These are phyloP conservation scores for Rhinolophus ferrumequinum DNA, from an alignment of 2,113 vertebrate genomes.

Conservation along the genomic window DNA sequence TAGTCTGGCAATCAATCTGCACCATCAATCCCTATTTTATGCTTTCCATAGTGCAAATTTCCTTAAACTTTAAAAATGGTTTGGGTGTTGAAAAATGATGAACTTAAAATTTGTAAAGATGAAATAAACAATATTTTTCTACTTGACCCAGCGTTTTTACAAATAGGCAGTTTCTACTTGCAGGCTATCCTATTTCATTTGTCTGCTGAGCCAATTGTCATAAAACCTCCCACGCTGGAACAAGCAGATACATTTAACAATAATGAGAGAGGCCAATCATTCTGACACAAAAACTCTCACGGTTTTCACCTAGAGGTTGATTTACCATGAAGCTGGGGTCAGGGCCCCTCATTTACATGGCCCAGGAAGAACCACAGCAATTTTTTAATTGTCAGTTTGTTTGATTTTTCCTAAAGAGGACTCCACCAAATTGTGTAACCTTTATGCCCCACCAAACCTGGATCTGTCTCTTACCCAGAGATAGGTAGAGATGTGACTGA, in stretches of 20 bases:
- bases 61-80: not conserved
- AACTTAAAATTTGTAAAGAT: constrained; percentile 14
- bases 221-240: not conserved
- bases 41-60: not conserved
- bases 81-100: not conserved
- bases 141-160: not conserved
- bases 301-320: not conserved
- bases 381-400: not conserved
- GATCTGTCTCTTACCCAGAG: not conserved
- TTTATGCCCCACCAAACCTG: not conserved
- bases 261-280: not conserved
- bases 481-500: not conserved
- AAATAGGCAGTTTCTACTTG: not conserved
- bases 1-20: not conserved
- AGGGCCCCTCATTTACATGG: not conserved
- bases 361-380: not conserved
- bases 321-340: not conserved
- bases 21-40: not conserved
- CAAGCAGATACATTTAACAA: not conserved
- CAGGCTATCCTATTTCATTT: not conserved
- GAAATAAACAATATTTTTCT: not conserved
- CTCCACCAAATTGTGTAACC: not conserved
- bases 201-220: not conserved
- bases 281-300: not conserved
- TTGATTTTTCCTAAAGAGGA: not conserved